Base-by-base conservation (phyloP, 1,140 invertebrate species). In the Choristoneura fumiferana region DNA sequence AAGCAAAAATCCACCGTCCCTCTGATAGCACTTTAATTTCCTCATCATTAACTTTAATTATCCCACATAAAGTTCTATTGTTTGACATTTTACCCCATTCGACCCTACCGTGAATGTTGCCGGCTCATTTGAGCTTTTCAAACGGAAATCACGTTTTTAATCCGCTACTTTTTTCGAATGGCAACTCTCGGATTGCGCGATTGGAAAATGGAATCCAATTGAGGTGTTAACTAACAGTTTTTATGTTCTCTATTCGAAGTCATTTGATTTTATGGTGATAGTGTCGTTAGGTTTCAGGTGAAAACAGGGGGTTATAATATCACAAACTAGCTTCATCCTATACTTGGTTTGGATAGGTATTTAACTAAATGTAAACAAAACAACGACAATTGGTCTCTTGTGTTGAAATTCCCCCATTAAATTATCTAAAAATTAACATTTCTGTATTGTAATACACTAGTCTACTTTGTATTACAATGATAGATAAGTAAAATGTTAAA, bases 31-130 rank as follows among this genome's bases (percentile, higher is more conserved):
- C 75, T 71, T 77, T 78, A 77, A 81, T 81, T 78, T 81, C 78
- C 76, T 78, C 74, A 66, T 65, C 63, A 73, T 81, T 76, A 72
- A 72, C 64, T 78, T 81, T 78, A 78, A 81, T 77, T 74, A 69
- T 63, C 66, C 33, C 65, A 69, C 69, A 75, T 78, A 78, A 81
- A 74, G 63, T 69, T 76, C 74, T 70, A 77, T 81, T 81, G 76
- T 72, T 54, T 54, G 52, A 54, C 52, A 36, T 54, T 54, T n/a
- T 36, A 35, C 12, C 34, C 52, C 29, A 34, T 52, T 52, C 37
- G 2, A 13, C 37, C 17, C 18, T n/a, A n/a, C n/a, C 43, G 18
- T n/a, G 13, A 65, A 69, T 69, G 71, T 73, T 71, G 70, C 65
- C 72, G 66, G 66, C 63, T 71, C 71, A 65, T 76, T 74, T 64